Conservation (phyloP, 2,888 invertebrate genomes). For the Tholera decimalis region DNA sequence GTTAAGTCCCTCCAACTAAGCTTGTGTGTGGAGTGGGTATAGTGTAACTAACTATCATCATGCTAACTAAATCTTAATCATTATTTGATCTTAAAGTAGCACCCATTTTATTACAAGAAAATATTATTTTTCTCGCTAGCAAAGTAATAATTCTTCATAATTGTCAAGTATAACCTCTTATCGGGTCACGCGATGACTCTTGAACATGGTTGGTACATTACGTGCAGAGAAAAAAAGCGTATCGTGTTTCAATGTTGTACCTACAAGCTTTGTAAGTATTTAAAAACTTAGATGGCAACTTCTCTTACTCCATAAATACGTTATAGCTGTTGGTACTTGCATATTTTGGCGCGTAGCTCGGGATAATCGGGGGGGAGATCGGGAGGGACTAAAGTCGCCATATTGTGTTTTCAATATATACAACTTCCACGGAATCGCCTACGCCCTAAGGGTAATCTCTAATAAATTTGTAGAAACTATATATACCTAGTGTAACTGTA, state of each 20-base stretch:
- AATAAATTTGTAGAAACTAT: too few species aligned
- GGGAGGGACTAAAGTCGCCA: background rate
- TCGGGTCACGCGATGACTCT: constrained; percentile 66
- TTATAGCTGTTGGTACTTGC: background rate
- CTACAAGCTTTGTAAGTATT: constrained; percentile 24
- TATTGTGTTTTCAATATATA: background rate
- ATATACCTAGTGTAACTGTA: too few species aligned
- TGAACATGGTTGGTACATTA: constrained; percentile 40
- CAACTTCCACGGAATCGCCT: background rate
- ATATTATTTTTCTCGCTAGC: constrained; percentile 52
- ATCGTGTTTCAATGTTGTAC: constrained; percentile 28
- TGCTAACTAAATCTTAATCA: constrained; percentile 61
- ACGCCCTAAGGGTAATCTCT: too few species aligned
- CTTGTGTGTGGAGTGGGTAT: too few species aligned
- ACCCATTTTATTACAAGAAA: constrained; percentile 59
- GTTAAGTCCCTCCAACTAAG: too few species aligned
- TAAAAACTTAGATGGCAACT: background rate
- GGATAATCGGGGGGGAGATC: too few species aligned
- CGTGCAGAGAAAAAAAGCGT: constrained; percentile 39
- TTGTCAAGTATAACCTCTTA: constrained; percentile 68
- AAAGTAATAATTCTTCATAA: constrained; percentile 69
- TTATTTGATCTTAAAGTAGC: constrained; percentile 49
- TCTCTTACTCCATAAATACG: background rate
- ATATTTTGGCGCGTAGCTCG: background rate
- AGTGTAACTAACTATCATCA: constrained; percentile 45